A percentile compares a stretch with the other conserved stretches of the same genome.
Conservation (phyloP, 2,888 invertebrate genomes). For the Margaritifera margaritifera region DNA sequence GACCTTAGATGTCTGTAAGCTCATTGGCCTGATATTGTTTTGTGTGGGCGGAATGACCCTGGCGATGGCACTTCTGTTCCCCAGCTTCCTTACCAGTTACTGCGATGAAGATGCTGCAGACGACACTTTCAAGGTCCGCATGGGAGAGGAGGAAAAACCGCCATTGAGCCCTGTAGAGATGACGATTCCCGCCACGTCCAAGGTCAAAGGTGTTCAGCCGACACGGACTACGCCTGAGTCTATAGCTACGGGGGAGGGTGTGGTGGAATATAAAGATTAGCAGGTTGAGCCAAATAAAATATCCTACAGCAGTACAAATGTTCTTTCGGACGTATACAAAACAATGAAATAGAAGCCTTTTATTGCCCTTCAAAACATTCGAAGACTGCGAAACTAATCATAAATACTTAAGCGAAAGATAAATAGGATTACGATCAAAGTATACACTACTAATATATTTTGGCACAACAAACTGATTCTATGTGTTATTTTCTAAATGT, state of each 20-base stretch:
- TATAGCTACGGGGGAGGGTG: conserved; percentile 53
- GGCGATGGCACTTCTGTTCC: conserved; percentile 73
- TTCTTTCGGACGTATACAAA: no score
- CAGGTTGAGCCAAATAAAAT: neutral
- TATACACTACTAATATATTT: no score
- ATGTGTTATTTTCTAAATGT: no score
- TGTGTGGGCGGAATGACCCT: conserved; percentile 75
- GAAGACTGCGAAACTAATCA: no score
- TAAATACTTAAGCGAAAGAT: no score
- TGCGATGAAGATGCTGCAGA: conserved; percentile 68
- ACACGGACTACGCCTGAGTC: conserved; percentile 58
- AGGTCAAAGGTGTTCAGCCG: conserved; percentile 71
- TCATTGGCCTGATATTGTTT: conserved; percentile 74
- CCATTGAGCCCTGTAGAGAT: conserved; percentile 64
- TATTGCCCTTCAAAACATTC: no score
- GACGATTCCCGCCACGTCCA: conserved; percentile 69
- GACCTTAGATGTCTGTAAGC: conserved; percentile 74
- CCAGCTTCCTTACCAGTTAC: conserved; percentile 73
- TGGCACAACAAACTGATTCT: no score
- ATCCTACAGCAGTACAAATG: neutral
- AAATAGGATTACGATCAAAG: no score
- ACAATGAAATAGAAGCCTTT: no score
- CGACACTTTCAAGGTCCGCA: conserved; percentile 57
- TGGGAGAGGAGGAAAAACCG: conserved; percentile 53
- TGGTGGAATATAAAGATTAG: conserved; percentile 36